phyloP scores from a whole-genome alignment of 2,888 invertebrate species.

The Lampropteryx suffumata region DNA sequence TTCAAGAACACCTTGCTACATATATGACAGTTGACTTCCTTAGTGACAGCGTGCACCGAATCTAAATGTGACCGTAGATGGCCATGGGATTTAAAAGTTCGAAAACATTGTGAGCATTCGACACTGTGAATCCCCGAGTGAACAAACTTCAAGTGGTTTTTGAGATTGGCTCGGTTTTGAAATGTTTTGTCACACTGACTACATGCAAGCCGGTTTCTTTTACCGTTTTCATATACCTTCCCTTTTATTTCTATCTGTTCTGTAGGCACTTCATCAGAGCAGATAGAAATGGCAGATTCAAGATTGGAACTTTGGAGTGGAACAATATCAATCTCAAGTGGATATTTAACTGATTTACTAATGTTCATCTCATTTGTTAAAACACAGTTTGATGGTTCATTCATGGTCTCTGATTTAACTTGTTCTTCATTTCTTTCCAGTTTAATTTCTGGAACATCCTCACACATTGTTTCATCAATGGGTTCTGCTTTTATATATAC shows the following conservation, averaged over 20 bases:
- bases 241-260: conserved; percentile 29
- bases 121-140: conserved; percentile 40
- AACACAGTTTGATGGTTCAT: background rate
- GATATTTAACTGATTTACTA: background rate
- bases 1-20: conserved; percentile 46
- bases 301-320: too few relatives aligned
- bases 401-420: background rate
- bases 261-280: background rate
- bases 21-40: conserved; percentile 36
- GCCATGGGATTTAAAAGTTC: conserved; percentile 43
- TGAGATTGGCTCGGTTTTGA: conserved; percentile 41
- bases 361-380: background rate
- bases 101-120: conserved; percentile 42
- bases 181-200: conserved; percentile 38
- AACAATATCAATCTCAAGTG: too few relatives aligned
- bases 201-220: conserved; percentile 41
- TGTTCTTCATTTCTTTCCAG: background rate
- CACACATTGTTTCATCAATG: conserved; percentile 12
- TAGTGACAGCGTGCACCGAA: conserved; percentile 39
- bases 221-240: conserved; percentile 46
- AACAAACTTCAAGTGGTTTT: conserved; percentile 41
- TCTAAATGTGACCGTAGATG: conserved; percentile 43
- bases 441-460: background rate
- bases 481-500: conserved; percentile 16
- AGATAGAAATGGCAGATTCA: too few relatives aligned